Evolutionary conservation across 2,888 invertebrate genomes (phyloP).

Genomic region (Ornithoptera priamus): DNA sequence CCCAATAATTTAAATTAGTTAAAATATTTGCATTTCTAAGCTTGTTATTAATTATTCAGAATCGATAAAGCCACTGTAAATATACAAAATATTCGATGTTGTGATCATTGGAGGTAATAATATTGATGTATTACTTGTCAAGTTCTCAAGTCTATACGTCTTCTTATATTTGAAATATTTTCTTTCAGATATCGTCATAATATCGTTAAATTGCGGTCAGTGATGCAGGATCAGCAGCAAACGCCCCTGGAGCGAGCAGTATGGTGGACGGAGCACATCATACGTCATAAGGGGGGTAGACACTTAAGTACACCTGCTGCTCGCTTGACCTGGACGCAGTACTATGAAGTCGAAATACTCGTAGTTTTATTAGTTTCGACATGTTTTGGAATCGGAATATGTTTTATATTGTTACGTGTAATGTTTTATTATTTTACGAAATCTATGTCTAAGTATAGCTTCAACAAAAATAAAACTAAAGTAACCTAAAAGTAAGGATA

Average conservation of each 20-base stretch:
- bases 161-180: no score
- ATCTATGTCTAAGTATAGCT: no score
- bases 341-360: conserved; percentile 42
- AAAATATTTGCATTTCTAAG: no score
- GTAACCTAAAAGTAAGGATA: no score
- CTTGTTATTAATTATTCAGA: no score
- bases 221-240: conserved; percentile 37
- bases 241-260: conserved; percentile 53
- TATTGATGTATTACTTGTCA: no score
- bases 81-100: no score
- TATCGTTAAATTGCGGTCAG: conserved; percentile 31
- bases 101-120: no score
- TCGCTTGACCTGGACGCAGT: conserved; percentile 44
- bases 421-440: not conserved
- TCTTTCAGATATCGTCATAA: conserved; percentile 36
- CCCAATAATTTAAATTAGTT: no score
- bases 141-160: no score
- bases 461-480: no score
- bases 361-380: conserved; percentile 10
- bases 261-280: conserved; percentile 73
- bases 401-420: not conserved
- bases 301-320: conserved; percentile 59
- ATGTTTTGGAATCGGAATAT: conserved; percentile 1
- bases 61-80: no score
- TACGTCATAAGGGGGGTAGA: conserved; percentile 59